phyloP scores from a whole-genome alignment of 1,140 invertebrate species.

The Bombus soroeensis region DNA sequence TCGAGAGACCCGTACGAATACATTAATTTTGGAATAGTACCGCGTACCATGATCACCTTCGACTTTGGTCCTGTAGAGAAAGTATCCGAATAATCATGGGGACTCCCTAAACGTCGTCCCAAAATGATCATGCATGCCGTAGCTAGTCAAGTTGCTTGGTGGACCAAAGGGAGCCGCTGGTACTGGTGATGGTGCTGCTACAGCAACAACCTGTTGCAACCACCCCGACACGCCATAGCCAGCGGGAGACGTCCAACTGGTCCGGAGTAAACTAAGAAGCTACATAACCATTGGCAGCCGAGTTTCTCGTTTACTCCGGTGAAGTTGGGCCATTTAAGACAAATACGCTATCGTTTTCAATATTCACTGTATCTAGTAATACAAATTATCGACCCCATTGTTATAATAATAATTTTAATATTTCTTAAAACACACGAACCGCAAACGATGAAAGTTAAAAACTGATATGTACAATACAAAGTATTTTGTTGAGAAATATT shows the following conservation, averaged over 20 bases:
- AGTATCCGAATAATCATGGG: constrained; percentile 25
- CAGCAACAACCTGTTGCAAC: constrained; percentile 76
- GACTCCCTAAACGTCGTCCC: constrained; percentile 8
- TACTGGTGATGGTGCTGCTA: constrained; percentile 49
- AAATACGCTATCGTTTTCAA: background rate
- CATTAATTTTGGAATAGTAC: constrained; percentile 19
- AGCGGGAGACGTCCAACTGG: constrained; percentile 60
- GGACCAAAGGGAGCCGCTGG: constrained; percentile 41
- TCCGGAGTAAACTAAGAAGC: constrained; percentile 57
- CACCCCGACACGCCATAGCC: constrained; percentile 64
- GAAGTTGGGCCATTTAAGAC: background rate
- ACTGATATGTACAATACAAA: too few species aligned
- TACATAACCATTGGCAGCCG: constrained; percentile 24
- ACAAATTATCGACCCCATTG: too few species aligned
- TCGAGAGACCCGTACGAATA: background rate
- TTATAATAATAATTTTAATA: too few species aligned
- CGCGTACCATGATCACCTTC: constrained; percentile 33
- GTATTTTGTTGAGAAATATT: background rate
- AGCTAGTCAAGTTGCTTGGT: constrained; percentile 36
- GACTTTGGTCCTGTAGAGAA: constrained; percentile 23
- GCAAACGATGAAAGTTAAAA: too few species aligned
- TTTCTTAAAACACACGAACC: too few species aligned
- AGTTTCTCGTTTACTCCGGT: constrained; percentile 23
- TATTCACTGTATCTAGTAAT: background rate
- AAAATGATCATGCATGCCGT: background rate